Evolutionary conservation across 2,113 vertebrate species (phyloP), one percentile per base, ranked within the genome.

Genomic region (Esox niger): DNA sequence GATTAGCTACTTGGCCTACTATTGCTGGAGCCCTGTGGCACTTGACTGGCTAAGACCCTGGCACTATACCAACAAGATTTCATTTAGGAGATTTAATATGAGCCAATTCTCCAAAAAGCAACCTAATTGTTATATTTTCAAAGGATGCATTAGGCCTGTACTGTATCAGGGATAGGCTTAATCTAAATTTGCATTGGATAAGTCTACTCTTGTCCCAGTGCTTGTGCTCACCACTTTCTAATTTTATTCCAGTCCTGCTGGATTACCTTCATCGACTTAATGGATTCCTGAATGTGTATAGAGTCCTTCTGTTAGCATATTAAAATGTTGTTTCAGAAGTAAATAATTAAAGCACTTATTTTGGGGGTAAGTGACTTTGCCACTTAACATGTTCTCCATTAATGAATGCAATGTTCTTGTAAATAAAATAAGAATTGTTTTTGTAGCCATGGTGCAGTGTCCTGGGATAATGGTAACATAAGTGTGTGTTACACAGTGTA

Each of bases 231-330:
- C 66, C 80, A 75, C 71, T 55, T 83, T 80, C 77, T 84, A 84
- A 83, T 84, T 85, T 82, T 79, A 83, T 71, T 69, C 55, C 69
- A 70, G 75, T 81, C 85, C 82, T 82, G 71, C 69, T 74, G 85
- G 84, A 88, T 87, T 87, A 85, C 80, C 86, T 87, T 85, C 83
- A 80, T 84, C 83, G 79, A 70, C 69, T 84, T 86, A 87, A 87
- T 86, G 79, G 75, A 76, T 84, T 84, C 73, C 82, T 83, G 84
- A 87, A 86, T 89, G 84, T 46, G 56, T 86, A 83, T 87, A 58
- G 77, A 86, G 78, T 86, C 87, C 83, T 78, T 84, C 84, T 83
- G 84, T 83, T 86, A 68, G 79, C 83, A 81, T 82, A 86, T 88
- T 88, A 86, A 88, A 86, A 84, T 81, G 86, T 88, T 35, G 86